phyloP scores from a whole-genome alignment of 2,113 vertebrate genomes.

The Gallinago undulata region DNA sequence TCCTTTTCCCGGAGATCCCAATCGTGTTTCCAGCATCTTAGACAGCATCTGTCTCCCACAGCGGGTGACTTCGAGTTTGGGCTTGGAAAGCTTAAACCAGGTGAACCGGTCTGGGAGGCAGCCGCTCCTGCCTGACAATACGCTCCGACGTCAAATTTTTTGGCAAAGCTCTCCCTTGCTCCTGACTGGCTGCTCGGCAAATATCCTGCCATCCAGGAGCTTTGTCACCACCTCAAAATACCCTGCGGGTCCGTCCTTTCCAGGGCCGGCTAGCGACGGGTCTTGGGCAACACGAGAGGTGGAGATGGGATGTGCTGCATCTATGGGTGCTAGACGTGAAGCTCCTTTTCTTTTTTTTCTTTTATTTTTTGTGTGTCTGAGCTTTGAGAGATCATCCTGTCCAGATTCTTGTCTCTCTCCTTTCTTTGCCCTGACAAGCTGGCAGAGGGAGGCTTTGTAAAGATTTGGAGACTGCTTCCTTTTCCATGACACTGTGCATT shows the following conservation, averaged over 20 bases:
- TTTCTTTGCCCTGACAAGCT: background rate
- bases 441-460: background rate
- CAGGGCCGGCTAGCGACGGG: background rate
- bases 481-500: background rate
- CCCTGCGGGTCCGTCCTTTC: background rate
- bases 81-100: constrained; percentile 21
- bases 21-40: background rate
- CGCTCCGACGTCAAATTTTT: background rate
- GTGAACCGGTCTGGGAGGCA: constrained; percentile 59
- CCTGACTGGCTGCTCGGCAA: background rate
- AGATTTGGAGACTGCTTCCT: background rate
- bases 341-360: background rate
- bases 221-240: background rate
- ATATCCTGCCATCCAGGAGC: background rate
- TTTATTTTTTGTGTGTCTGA: background rate
- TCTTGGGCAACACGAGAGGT: background rate
- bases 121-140: background rate
- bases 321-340: fast-evolving
- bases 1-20: background rate
- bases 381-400: background rate
- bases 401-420: background rate
- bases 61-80: background rate
- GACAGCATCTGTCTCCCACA: background rate
- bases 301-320: background rate
- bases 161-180: background rate